phyloP scores from a whole-genome alignment of 2,888 invertebrate genomes.

The Eurois occulta region DNA sequence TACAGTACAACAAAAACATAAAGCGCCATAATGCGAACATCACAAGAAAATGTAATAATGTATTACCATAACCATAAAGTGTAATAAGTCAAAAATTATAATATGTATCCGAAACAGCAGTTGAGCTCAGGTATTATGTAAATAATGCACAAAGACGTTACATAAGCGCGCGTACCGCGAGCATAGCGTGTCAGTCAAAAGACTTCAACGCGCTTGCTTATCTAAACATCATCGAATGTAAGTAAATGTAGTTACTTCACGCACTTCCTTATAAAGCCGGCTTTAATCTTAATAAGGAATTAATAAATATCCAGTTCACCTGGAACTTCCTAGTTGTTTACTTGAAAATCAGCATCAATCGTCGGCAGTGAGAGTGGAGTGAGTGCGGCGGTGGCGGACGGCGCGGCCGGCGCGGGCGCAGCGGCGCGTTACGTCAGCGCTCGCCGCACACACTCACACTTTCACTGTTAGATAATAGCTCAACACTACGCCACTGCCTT shows the following conservation, averaged over 20 bases:
- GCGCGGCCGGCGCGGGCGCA: conserved; percentile 71
- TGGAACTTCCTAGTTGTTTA: conserved; percentile 84
- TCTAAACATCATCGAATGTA: conserved; percentile 65
- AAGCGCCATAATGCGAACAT: conserved; percentile 48
- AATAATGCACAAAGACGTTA: conserved; percentile 64
- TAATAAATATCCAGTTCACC: conserved; percentile 77
- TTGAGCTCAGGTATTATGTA: conserved; percentile 63
- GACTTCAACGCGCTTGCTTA: conserved; percentile 75
- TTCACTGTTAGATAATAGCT: conserved; percentile 89
- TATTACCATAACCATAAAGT: conserved; percentile 50
- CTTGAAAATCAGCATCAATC: conserved; percentile 81
- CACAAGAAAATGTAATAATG: conserved; percentile 47
- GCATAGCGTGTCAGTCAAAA: conserved; percentile 67
- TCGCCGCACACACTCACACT: conserved; percentile 87
- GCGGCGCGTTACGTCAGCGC: conserved; percentile 83
- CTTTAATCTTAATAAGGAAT: conserved; percentile 73
- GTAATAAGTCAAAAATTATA: conserved; percentile 44
- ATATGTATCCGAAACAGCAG: conserved; percentile 47
- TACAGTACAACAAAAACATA: conserved; percentile 46
- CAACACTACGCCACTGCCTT: conserved; percentile 85
- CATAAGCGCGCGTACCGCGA: conserved; percentile 50
- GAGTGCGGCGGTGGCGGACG: conserved; percentile 31
- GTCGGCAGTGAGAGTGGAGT: conserved; percentile 85
- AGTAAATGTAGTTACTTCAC: conserved; percentile 65
- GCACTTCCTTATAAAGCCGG: conserved; percentile 70